These are phyloP conservation scores for Crypturellus undulatus DNA, from an alignment of 2,113 vertebrate species.

Conservation along the genomic window DNA sequence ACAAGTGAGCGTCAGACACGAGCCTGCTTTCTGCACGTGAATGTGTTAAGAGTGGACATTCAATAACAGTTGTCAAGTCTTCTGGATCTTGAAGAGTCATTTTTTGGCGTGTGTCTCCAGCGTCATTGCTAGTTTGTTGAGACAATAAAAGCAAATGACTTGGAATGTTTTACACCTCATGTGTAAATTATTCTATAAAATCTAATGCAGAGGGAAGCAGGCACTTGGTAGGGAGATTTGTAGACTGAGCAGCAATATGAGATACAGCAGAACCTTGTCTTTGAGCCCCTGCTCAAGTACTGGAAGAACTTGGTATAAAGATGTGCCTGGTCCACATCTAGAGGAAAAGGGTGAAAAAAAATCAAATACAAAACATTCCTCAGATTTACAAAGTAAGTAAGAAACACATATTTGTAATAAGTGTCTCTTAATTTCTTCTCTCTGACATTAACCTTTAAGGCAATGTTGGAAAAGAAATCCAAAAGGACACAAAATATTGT, in stretches of 20 bases:
- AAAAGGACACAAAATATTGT: not conserved
- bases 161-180: not conserved
- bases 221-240: no score
- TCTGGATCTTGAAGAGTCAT: not conserved
- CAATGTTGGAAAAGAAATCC: not conserved
- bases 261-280: not conserved
- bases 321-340: not conserved
- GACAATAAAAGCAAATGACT: not conserved
- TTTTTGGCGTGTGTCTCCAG: not conserved
- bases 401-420: not conserved
- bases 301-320: not conserved
- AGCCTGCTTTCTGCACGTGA: not conserved
- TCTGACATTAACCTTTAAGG: not conserved
- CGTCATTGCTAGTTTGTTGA: not conserved
- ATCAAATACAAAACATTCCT: not conserved
- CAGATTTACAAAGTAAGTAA: not conserved
- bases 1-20: accelerated
- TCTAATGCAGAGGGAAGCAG: not conserved
- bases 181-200: not conserved
- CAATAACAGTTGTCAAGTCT: not conserved
- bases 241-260: not conserved
- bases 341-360: not conserved
- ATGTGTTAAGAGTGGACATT: not conserved
- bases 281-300: not conserved
- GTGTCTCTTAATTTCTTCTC: not conserved